A percentile compares a stretch with the other conserved stretches of the same genome.
Conservation (phyloP, 2,113 vertebrate species). For the Marmota monax region DNA sequence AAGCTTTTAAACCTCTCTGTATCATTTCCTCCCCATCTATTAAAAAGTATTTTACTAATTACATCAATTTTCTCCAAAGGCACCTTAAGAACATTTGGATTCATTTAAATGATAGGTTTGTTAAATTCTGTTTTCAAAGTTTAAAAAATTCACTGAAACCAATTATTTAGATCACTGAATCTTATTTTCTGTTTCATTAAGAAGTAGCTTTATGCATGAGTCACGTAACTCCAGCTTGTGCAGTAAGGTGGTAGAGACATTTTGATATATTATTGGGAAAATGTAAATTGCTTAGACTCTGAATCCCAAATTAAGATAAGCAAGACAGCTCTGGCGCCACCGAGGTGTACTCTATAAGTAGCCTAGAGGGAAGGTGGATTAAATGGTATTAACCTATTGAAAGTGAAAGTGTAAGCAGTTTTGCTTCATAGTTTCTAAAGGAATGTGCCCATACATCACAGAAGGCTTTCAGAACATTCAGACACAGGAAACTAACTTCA, state of each 20-base stretch:
- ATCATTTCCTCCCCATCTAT: neutral
- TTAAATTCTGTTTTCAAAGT: constrained; percentile 50
- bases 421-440: constrained; percentile 72
- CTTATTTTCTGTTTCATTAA: constrained; percentile 48
- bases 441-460: constrained; percentile 76
- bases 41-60: constrained; percentile 11
- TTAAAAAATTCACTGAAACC: constrained; percentile 4
- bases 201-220: constrained; percentile 64
- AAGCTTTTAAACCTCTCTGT: neutral
- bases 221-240: constrained; percentile 53
- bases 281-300: constrained; percentile 77
- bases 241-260: constrained; percentile 61
- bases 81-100: constrained; percentile 2
- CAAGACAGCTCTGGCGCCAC: constrained; percentile 79
- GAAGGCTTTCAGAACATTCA: constrained; percentile 71
- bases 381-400: constrained; percentile 81
- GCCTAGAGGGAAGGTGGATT: constrained; percentile 82
- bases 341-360: constrained; percentile 71
- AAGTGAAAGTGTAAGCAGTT: constrained; percentile 82
- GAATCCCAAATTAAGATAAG: constrained; percentile 83
- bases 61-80: constrained; percentile 18
- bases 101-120: constrained; percentile 35
- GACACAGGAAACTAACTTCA: constrained; percentile 79
- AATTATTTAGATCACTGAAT: constrained; percentile 54
- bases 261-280: constrained; percentile 74